Conservation (phyloP, 2,797 vertebrate genomes). For the Aeoliscus strigatus region DNA sequence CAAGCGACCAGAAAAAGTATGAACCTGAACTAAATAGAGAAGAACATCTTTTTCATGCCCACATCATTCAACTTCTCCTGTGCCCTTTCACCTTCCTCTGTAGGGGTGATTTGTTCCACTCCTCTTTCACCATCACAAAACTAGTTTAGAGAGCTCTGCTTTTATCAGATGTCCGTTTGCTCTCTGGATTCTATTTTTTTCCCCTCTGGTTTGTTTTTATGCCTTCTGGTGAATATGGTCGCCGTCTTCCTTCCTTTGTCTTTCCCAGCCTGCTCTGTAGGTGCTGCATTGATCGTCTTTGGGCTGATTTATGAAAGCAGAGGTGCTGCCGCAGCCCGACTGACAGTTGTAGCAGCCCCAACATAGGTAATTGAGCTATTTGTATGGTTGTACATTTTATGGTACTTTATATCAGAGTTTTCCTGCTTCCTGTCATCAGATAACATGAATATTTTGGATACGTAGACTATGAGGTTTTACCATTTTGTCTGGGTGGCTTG, state of each 20-base stretch:
- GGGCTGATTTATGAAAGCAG: conserved; percentile 12
- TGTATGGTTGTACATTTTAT: background rate
- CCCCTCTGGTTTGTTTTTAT: too few relatives aligned
- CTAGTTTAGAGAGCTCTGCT: conserved; percentile 45
- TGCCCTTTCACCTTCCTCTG: conserved; percentile 52
- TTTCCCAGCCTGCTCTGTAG: conserved; percentile 1
- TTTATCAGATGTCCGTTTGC: conserved; percentile 42
- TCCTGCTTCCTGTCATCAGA: background rate
- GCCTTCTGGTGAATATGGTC: too few relatives aligned
- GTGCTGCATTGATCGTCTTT: background rate
- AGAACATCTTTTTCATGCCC: conserved; percentile 55
- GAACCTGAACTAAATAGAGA: conserved; percentile 59
- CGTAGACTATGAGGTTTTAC: too few relatives aligned
- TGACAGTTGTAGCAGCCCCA: background rate
- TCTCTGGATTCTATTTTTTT: conserved; percentile 4
- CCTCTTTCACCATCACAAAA: conserved; percentile 48
- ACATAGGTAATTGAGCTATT: background rate
- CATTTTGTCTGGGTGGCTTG: too few relatives aligned
- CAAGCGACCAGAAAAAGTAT: conserved; percentile 26
- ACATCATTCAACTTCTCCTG: conserved; percentile 60
- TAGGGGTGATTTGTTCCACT: conserved; percentile 53
- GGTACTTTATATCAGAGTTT: background rate
- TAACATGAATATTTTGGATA: too few relatives aligned
- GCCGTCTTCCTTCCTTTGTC: conserved; percentile 4
- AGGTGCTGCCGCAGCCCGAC: background rate